Base-by-base conservation (phyloP, 2,113 vertebrate species). In the Anoplopoma fimbria region DNA sequence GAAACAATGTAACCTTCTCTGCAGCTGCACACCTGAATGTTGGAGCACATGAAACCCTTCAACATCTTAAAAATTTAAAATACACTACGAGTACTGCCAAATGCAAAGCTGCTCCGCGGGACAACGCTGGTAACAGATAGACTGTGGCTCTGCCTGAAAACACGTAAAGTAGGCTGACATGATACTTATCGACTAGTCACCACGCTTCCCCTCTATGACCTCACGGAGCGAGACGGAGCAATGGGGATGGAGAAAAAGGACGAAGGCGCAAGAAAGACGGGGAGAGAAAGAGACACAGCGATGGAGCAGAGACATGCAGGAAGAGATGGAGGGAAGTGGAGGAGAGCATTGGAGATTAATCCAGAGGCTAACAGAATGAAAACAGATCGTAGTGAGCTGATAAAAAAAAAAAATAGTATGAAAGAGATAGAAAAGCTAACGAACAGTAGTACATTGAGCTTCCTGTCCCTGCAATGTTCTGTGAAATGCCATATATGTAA, bases 121-220 rank as follows among this genome's bases (percentile, higher is more conserved):
- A 49, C 75, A 76, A 31, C 4, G 87, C 77, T 7, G 61, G 34
- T n/a, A 47, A 45, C 27, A 40, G 81, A 67, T 10, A 7, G 75
- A 79, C 31, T 42, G 67, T 12, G 23, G 38, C 61, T 80, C 63
- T 62, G 77, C 62, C 82, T 68, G 79, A 75, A 77, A 88, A 87
- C 62, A 77, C 63, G 76, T 4, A 61, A 83, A 87, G 84, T 12
- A 51, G 77, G 53, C 85, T 29, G 84, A 86, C 81, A 70, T 74
- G 87, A 88, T 82, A 87, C 74, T 84, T 51, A 87, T 89, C 62
- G 74, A 83, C 73, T 29, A 58, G 83, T 88, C 72, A 33, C 75
- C 58, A 19, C 9, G 58, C 82, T 68, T 87, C 88, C 86, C 90
- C 90, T 83, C 76, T 1, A 21, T 85, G 90, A 93, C 92, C 89